Evolutionary conservation across 2,888 invertebrate species (phyloP).

Genomic region (Himalopsyche kuldschensis): DNA sequence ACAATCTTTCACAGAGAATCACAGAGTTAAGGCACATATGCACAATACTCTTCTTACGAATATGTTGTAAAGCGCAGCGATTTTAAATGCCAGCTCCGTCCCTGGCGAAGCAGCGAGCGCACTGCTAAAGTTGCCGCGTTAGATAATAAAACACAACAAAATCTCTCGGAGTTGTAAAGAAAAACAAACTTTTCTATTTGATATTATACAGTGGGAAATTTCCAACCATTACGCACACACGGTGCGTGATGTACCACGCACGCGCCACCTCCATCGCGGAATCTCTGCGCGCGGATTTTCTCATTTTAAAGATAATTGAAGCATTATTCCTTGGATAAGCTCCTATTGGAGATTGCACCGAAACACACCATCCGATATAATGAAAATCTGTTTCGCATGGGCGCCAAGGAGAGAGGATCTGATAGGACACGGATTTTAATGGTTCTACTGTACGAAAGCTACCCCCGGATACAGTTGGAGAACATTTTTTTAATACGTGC

Average conservation of each 20-base stretch:
- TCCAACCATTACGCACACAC: slow-evolving; percentile 34
- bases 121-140: slow-evolving; percentile 2
- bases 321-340: slow-evolving; percentile 28
- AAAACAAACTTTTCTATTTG: slow-evolving; percentile 31
- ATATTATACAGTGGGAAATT: slow-evolving; percentile 28
- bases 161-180: slow-evolving; percentile 2
- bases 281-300: slow-evolving; percentile 8
- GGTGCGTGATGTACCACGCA: slow-evolving; percentile 15
- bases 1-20: no score
- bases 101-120: not conserved
- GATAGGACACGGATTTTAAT: not conserved
- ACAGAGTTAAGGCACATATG: no score
- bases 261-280: not conserved
- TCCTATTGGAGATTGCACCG: slow-evolving; percentile 23
- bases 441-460: not conserved
- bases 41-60: no score
- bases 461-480: not conserved
- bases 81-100: not conserved
- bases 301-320: slow-evolving; percentile 31
- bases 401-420: not conserved
- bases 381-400: slow-evolving; percentile 12
- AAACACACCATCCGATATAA: slow-evolving; percentile 22
- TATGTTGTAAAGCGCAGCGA: no score
- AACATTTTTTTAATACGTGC: not conserved
- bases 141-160: slow-evolving; percentile 9